A percentile compares a stretch with the other conserved stretches of the same genome.
Evolutionary conservation across 37 sponge, comb jelly and placozoan species (phyloP).

Genomic region (Aplysina aerophoba): DNA sequence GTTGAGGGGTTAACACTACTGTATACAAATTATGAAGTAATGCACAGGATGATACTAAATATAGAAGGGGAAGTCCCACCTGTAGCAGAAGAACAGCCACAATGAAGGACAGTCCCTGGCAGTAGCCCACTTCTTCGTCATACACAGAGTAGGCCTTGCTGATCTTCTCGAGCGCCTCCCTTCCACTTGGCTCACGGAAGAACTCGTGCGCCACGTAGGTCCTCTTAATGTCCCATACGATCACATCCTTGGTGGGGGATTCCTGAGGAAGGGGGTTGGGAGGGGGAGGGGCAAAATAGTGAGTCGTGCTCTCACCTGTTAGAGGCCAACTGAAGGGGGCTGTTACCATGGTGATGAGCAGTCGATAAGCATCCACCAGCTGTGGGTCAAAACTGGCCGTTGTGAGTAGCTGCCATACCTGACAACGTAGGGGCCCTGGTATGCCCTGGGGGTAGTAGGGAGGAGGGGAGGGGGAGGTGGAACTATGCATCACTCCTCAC

Average conservation of each 20-base stretch:
- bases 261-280: constrained; percentile 57
- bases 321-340: too few relatives aligned
- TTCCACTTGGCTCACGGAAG: constrained; percentile 72
- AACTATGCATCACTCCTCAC: too few relatives aligned
- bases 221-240: constrained; percentile 92
- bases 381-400: constrained; percentile 74
- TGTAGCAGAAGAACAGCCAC: constrained; percentile 92
- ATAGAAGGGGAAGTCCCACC: constrained; percentile 36
- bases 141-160: constrained; percentile 95
- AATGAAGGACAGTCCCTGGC: constrained; percentile 97
- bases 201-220: constrained; percentile 91
- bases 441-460: constrained; percentile 62
- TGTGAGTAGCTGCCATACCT: constrained; percentile 92
- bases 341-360: constrained; percentile 79
- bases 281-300: not conserved
- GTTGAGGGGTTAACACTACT: too few relatives aligned
- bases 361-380: constrained; percentile 78
- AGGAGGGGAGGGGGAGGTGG: not conserved
- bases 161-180: constrained; percentile 83
- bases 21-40: too few relatives aligned
- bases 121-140: constrained; percentile 96
- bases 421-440: constrained; percentile 75
- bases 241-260: constrained; percentile 84
- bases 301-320: too few relatives aligned
- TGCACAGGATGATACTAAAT: too few relatives aligned